A percentile compares a stretch with the other conserved stretches of the same genome.
Conservation (phyloP, 1,140 invertebrate species). For the Drusus annulatus region DNA sequence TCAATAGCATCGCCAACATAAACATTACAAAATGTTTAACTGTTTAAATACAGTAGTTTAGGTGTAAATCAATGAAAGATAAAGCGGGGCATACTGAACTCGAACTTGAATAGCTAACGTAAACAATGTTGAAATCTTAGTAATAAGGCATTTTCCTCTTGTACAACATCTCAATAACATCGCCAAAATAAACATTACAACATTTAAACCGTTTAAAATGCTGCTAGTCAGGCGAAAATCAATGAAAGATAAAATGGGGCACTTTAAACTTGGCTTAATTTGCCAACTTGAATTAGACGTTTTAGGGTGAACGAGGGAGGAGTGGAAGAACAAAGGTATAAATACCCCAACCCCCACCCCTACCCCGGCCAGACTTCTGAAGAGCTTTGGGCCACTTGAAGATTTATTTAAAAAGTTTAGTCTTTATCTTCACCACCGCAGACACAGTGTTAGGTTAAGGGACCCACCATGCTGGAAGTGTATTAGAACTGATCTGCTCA, state of each 20-base stretch:
- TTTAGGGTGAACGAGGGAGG: slow-evolving; percentile 1
- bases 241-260: slow-evolving; percentile 18
- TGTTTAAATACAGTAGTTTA: too few species aligned
- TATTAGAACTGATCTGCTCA: slow-evolving; percentile 38
- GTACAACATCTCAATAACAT: too few species aligned
- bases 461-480: slow-evolving; percentile 6
- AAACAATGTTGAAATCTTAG: too few species aligned
- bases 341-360: neutral
- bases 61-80: too few species aligned
- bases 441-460: slow-evolving; percentile 24
- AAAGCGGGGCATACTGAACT: too few species aligned
- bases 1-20: too few species aligned
- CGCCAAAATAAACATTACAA: too few species aligned
- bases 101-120: too few species aligned
- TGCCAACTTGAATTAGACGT: slow-evolving; percentile 30
- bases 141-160: too few species aligned
- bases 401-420: slow-evolving; percentile 57
- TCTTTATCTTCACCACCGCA: slow-evolving; percentile 53
- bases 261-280: slow-evolving; percentile 20
- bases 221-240: neutral
- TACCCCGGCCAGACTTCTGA: slow-evolving; percentile 29
- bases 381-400: slow-evolving; percentile 52
- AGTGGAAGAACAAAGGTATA: slow-evolving; percentile 26
- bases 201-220: neutral
- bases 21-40: too few species aligned